Base-by-base conservation (phyloP, 2,888 invertebrate species). In the Trachelus iudaicus region DNA sequence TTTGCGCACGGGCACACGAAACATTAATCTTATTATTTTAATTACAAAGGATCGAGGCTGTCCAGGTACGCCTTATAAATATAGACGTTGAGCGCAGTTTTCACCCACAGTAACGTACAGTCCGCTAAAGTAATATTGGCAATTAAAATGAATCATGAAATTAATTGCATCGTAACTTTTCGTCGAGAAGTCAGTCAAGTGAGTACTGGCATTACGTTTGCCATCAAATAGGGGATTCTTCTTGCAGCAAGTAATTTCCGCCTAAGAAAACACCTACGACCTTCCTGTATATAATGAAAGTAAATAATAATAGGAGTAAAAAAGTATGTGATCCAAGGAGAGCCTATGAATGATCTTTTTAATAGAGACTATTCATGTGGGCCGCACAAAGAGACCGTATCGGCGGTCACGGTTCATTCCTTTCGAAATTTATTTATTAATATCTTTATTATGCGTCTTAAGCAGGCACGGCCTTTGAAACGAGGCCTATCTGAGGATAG, bases 1-100 rank as follows among this genome's bases (percentile, higher is more conserved):
- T 85, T 85, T 85, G 83, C 83, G 81, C 80, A 79, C 78, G 81
- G 77, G 77, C 83, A 80, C 81, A 84, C 80, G 82, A 83, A 82
- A 83, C 83, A 85, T 85, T 85, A 83, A 85, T 85, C 85, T 85
- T 85, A 85, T 84, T 85, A 85, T 83, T 85, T 85, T 85, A 85
- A 85, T 85, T 85, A 85, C 83, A 83, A 85, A 83, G 80, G 81
- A 84, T 82, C 75, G n/a, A 34, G 73, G 34, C 73, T 69, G 73
- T 23, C 34, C 73, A 73, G 40, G 34, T 33, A 34, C 31, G 74
- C 40, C 35, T 75, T 83, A 83, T 82, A 83, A 83, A 83, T 83
- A 83, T 82, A 83, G 83, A 83, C 82, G 82, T 83, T 80, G 83
- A 80, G 73, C 77, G 75, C 75, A n/a, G 69, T 79, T 83, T 83